Base-by-base conservation (phyloP, 2,797 vertebrate species). In the Botia almorhae region DNA sequence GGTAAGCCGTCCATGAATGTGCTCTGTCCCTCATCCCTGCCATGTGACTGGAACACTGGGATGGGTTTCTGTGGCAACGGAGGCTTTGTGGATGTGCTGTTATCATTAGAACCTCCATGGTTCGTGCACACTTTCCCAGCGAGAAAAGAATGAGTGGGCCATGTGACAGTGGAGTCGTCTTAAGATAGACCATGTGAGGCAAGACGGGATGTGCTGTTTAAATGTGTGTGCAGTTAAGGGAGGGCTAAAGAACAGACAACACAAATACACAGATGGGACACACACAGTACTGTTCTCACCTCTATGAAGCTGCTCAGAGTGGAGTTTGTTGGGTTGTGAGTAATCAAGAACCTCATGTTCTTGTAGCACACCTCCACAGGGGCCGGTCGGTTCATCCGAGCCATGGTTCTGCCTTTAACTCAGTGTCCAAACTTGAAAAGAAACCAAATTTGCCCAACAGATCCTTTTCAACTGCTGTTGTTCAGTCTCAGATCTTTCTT, bases 261-360 rank as follows among this genome's bases (percentile, higher is more conserved):
- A 58, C 23, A 64, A 36, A 79, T 39, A 43, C 13, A 68, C 2
- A 19, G 10, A 46, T 8, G 10, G 74, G 72, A 19, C 51, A 26
- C 29, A 53, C 58, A n/a, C 7, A 12, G 7, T 43, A n/a, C 8
- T 8, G 10, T 11, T 50, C 93, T 95, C 91, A 96, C 95, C 95
- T 96, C 95, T 88, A 95, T 95, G 87, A 96, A 96, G 90, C 94
- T 96, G 91, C 92, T 95, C 90, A 96, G 92, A 87, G 95, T 96
- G 58, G 95, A 94, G 89, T 96, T 96, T 90, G 95, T 96, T 83
- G 96, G 95, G 85, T 96, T 96, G 89, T 96, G 96, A 78, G 95
- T 96, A 85, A 96, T 96, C 83, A 96, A 94, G 86, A 96, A 96
- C 91, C 95, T 94, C 95, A 96, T 96, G 91, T 96, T 96, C 93